These are phyloP conservation scores for Troglohyphantes excavatus DNA, from an alignment of 2,888 invertebrate species.

Conservation along the genomic window DNA sequence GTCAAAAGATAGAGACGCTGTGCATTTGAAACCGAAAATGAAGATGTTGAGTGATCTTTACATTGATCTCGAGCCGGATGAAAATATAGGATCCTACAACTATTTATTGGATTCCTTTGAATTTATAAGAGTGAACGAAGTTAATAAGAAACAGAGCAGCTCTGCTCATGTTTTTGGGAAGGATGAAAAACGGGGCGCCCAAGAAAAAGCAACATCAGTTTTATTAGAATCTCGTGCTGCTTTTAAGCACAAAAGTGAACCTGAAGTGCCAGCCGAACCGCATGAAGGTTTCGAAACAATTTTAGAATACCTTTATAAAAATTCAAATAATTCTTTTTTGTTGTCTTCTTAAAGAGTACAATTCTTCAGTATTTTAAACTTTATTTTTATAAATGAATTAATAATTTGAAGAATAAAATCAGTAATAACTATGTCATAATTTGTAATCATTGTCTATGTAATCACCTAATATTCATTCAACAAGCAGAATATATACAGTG, in stretches of 20 bases:
- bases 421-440: too few species aligned
- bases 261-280: neutral
- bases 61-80: neutral
- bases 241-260: neutral
- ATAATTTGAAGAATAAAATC: too few species aligned
- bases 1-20: neutral
- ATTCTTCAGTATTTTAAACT: neutral
- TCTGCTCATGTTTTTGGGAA: neutral
- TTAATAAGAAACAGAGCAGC: neutral
- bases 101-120: neutral
- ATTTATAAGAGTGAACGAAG: neutral
- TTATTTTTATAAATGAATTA: too few species aligned
- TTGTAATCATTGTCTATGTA: too few species aligned
- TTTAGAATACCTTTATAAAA: constrained; percentile 46
- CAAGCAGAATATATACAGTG: too few species aligned
- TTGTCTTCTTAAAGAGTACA: constrained; percentile 4
- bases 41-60: neutral
- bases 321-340: constrained; percentile 30
- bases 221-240: neutral
- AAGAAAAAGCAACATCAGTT: neutral
- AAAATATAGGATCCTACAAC: neutral
- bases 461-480: too few species aligned
- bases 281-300: constrained; percentile 37
- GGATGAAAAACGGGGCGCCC: neutral
- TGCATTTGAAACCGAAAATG: neutral